Evolutionary conservation across 2,888 invertebrate genomes (phyloP).

Genomic region (Stenurella melanura): DNA sequence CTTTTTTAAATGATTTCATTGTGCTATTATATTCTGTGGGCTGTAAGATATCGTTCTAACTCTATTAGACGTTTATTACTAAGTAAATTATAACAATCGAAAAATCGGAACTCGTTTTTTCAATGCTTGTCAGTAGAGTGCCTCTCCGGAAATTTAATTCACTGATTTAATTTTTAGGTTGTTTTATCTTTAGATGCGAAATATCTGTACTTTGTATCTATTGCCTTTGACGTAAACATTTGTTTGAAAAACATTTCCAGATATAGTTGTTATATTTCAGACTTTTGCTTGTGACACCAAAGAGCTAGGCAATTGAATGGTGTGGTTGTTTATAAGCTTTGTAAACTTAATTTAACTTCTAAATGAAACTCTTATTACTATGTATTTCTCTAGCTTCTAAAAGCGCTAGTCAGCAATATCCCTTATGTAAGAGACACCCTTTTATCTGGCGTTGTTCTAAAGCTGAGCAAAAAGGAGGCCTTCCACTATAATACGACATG

Average conservation of each 20-base stretch:
- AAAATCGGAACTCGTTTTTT: no score
- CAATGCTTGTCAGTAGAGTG: no score
- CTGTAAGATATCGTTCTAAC: no score
- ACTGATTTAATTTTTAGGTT: no score
- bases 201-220: no score
- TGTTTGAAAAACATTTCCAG: neutral
- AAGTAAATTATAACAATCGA: no score
- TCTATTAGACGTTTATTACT: no score
- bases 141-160: no score
- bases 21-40: no score
- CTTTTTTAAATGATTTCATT: no score
- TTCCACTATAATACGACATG: conserved; percentile 39
- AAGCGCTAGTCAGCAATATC: conserved; percentile 25
- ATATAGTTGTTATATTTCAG: neutral
- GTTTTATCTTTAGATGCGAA: no score
- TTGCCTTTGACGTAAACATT: neutral
- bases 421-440: conserved; percentile 40
- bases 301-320: neutral
- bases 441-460: conserved; percentile 49
- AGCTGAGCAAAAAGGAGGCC: conserved; percentile 37
- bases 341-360: conserved; percentile 1
- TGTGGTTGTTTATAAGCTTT: conserved; percentile 7
- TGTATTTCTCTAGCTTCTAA: conserved; percentile 11
- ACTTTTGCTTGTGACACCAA: neutral
- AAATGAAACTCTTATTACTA: conserved; percentile 4